A percentile compares a stretch with the other conserved stretches of the same genome.
phyloP scores from a whole-genome alignment of 23 tunicate species.

The Halocynthia aurantium region DNA sequence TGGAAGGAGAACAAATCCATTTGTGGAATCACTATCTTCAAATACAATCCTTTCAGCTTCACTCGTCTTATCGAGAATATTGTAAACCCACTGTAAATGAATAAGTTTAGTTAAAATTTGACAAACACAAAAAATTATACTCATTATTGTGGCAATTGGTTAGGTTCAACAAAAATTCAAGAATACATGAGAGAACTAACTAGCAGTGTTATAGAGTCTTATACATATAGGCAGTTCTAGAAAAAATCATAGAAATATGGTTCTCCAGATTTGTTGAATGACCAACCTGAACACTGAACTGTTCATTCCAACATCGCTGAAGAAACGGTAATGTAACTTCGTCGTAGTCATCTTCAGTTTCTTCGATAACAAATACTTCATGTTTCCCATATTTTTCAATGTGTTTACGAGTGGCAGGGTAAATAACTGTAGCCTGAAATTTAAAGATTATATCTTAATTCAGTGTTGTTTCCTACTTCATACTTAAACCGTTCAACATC shows the following conservation, averaged over 20 bases:
- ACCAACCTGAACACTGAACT: constrained; percentile 22
- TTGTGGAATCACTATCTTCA: constrained; percentile 57
- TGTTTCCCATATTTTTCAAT: constrained; percentile 60
- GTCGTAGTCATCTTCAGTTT: constrained; percentile 55
- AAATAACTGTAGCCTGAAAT: constrained; percentile 74
- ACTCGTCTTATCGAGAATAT: constrained; percentile 73
- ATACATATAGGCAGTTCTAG: too few relatives aligned
- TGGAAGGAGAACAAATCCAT: constrained; percentile 70
- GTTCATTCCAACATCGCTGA: constrained; percentile 33
- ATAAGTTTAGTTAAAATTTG: constrained; percentile 15
- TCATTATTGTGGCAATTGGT: too few relatives aligned
- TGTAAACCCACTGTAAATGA: constrained; percentile 86
- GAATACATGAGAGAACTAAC: too few relatives aligned
- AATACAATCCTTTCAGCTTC: constrained; percentile 71
- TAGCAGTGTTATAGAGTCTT: too few relatives aligned
- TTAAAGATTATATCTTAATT: neutral
- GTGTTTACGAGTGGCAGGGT: constrained; percentile 87
- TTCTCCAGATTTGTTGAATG: too few relatives aligned
- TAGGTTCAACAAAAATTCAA: too few relatives aligned
- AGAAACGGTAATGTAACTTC: constrained; percentile 56
- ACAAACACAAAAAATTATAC: too few relatives aligned
- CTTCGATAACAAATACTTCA: constrained; percentile 40
- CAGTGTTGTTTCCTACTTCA: too few relatives aligned
- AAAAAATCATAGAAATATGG: too few relatives aligned
- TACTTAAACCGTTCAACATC: too few relatives aligned